Percentiles rank a stretch among this genome's conserved stretches.
Evolutionary conservation across 2,113 vertebrate species (phyloP).

Genomic region (Corythornis vintsioides): DNA sequence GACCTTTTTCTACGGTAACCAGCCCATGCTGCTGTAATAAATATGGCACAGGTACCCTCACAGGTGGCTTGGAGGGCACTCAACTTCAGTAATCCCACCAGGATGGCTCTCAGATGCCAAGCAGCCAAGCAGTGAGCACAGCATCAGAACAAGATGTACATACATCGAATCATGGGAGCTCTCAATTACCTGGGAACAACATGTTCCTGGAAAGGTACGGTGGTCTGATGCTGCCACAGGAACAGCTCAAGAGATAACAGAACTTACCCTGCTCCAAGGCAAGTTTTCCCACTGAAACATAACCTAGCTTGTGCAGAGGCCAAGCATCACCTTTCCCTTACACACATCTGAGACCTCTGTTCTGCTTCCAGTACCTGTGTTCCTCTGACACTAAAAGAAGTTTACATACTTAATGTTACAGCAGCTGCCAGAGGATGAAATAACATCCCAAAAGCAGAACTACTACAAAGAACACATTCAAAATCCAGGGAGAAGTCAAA

Average conservation of each 20-base stretch:
- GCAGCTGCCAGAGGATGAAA: conserved; percentile 51
- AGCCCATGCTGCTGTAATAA: background rate
- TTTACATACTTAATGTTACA: conserved; percentile 41
- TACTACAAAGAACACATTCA: conserved; percentile 53
- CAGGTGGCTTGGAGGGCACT: background rate
- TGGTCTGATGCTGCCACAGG: background rate
- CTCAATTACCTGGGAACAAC: background rate
- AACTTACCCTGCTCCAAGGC: background rate
- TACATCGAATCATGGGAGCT: background rate
- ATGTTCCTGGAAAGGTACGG: background rate
- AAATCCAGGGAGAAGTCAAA: conserved; percentile 31
- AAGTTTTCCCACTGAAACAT: conserved; percentile 46
- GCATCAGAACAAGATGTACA: background rate
- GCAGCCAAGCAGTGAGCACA: background rate
- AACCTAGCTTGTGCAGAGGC: background rate
- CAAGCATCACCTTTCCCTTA: conserved; percentile 26
- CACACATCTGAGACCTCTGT: background rate
- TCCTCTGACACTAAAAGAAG: background rate
- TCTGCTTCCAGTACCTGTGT: background rate
- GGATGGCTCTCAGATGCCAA: background rate
- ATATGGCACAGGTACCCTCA: background rate
- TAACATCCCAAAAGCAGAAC: conserved; percentile 18
- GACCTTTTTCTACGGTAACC: background rate
- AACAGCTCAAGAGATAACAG: background rate
- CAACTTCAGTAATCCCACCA: background rate